Conservation (phyloP, 2,113 vertebrate species). For the Gadus chalcogrammus region DNA sequence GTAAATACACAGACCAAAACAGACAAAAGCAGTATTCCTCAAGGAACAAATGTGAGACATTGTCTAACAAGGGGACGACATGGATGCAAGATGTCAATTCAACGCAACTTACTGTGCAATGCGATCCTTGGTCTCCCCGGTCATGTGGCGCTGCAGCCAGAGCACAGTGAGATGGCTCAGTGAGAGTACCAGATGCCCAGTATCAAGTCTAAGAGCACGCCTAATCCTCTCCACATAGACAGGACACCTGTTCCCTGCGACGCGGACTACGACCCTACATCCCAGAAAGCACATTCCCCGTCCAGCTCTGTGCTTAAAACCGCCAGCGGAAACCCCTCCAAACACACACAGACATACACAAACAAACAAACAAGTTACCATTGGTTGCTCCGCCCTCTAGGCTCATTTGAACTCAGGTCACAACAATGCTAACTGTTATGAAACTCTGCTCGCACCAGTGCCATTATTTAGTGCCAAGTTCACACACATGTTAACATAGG, state of each 20-base stretch:
- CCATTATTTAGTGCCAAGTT: no score
- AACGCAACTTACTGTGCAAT: conserved; percentile 80
- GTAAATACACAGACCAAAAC: no score
- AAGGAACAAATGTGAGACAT: not conserved
- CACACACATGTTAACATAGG: no score
- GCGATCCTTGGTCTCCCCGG: conserved; percentile 83
- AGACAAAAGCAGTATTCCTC: no score
- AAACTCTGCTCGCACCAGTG: no score
- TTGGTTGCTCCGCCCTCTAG: no score
- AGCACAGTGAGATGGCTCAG: conserved; percentile 55
- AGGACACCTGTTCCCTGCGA: conserved; percentile 61
- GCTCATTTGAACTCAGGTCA: no score
- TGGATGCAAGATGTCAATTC: not conserved
- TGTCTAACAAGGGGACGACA: not conserved
- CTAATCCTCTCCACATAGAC: conserved; percentile 62
- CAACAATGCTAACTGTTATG: no score
- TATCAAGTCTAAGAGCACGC: conserved; percentile 52
- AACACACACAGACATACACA: no score
- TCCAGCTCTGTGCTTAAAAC: conserved; percentile 62
- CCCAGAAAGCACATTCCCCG: conserved; percentile 77
- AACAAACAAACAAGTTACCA: no score
- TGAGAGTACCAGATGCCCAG: conserved; percentile 62
- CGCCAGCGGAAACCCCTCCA: not conserved
- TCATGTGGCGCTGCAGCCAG: conserved; percentile 64
- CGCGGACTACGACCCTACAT: conserved; percentile 67